A percentile compares a stretch with the other conserved stretches of the same genome.
phyloP scores from a whole-genome alignment of 2,113 vertebrate genomes.

The mouse (Mus musculus) region GRCm39 chr9:89732501-89733000 shows the following conservation, averaged over 20 bases:
- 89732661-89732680: background rate
- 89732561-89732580: background rate
- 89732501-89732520: rapidly evolving
- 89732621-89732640: background rate
- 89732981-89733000: background rate
- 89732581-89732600: background rate
- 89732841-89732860: background rate
- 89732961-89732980: too few species aligned
- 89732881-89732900: background rate
- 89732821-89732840: background rate
- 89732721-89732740: background rate
- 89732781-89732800: background rate
- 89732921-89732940: background rate
- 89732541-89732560: background rate
- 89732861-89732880: background rate
- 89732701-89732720: background rate
- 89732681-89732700: background rate
- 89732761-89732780: background rate
- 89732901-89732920: background rate
- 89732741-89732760: background rate
- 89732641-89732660: background rate
- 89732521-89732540: background rate
- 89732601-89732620: background rate
- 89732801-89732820: background rate
- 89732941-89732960: background rate